Percentiles rank a stretch among this genome's conserved stretches.
Evolutionary conservation across 2,113 vertebrate genomes (phyloP).

Genomic region (Microtus ochrogaster): DNA sequence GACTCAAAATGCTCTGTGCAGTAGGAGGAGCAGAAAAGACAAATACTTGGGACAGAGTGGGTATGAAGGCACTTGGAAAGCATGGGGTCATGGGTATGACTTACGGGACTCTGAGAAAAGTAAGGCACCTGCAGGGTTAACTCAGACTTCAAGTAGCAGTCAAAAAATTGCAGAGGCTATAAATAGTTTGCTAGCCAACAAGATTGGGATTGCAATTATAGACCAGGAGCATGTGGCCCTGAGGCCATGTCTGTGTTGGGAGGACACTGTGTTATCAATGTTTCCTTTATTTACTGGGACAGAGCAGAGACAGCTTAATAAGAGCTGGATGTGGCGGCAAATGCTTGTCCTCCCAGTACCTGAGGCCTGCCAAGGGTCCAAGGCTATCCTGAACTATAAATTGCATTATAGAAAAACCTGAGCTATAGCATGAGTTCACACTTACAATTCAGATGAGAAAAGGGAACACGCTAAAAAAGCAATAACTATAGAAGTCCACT

Average conservation of each 20-base stretch:
- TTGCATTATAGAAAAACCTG: neutral
- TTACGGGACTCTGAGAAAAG: neutral
- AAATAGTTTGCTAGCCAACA: neutral
- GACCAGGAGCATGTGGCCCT: neutral
- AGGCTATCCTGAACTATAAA: neutral
- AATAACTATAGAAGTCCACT: no score
- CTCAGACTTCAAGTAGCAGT: neutral
- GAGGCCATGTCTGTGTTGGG: neutral
- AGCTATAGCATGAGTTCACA: neutral
- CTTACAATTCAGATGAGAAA: neutral
- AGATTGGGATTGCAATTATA: neutral
- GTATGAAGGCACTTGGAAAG: neutral
- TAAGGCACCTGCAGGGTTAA: no score
- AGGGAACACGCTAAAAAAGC: neutral
- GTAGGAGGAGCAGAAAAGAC: neutral
- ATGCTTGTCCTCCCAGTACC: neutral
- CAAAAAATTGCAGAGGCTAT: neutral
- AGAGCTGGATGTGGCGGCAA: neutral
- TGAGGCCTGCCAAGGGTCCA: neutral
- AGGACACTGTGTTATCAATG: neutral
- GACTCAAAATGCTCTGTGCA: neutral
- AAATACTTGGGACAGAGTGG: neutral
- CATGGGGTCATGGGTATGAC: no score
- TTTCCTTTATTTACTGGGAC: neutral
- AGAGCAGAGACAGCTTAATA: no score